These are phyloP conservation scores for Epinotia bilunana DNA, from an alignment of 2,888 invertebrate genomes.

Conservation along the genomic window DNA sequence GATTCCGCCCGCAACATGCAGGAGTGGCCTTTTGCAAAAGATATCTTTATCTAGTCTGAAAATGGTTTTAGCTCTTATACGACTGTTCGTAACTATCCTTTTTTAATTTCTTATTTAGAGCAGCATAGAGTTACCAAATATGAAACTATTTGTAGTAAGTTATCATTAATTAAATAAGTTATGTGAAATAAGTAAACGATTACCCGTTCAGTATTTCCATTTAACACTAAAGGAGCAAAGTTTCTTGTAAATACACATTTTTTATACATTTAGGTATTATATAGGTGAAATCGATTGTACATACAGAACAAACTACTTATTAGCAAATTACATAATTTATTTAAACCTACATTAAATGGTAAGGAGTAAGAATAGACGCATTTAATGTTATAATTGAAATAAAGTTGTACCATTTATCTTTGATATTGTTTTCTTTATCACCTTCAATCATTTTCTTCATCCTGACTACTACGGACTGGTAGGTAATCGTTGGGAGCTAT, in stretches of 20 bases:
- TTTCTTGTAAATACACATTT: slow-evolving; percentile 41
- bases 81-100: slow-evolving; percentile 6
- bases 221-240: slow-evolving; percentile 2
- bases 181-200: slow-evolving; percentile 18
- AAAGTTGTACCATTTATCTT: slow-evolving; percentile 33
- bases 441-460: background rate
- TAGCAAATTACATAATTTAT: slow-evolving; percentile 39
- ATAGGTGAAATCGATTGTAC: slow-evolving; percentile 25
- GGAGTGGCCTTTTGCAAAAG: no score
- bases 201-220: slow-evolving; percentile 42
- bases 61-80: slow-evolving; percentile 23
- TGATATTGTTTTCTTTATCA: slow-evolving; percentile 20
- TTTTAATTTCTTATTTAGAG: slow-evolving; percentile 14
- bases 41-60: slow-evolving; percentile 38
- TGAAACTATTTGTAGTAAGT: slow-evolving; percentile 24
- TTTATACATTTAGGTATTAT: slow-evolving; percentile 14
- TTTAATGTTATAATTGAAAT: slow-evolving; percentile 37
- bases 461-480: no score
- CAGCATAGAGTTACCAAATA: slow-evolving; percentile 43
- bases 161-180: slow-evolving; percentile 13
- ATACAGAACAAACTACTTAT: slow-evolving; percentile 38
- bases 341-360: slow-evolving; percentile 10
- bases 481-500: no score
- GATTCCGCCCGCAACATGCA: no score
- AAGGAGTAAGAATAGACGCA: slow-evolving; percentile 29